Base-by-base conservation (phyloP, 2,888 invertebrate species). In the Agonum fuliginosum region DNA sequence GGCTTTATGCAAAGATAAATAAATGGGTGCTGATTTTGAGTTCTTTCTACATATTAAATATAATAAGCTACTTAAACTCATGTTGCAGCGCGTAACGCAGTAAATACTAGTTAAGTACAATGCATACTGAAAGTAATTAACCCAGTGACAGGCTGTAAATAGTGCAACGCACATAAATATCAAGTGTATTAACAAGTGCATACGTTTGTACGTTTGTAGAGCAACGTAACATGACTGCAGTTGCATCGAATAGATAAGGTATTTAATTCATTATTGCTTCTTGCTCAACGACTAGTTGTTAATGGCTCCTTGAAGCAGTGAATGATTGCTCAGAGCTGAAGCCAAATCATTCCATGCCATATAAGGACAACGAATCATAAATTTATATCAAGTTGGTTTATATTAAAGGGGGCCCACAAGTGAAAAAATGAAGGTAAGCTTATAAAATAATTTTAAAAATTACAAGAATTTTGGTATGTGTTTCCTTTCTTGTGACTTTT, bases 121-220 rank as follows among this genome's bases (percentile, higher is more conserved):
- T 75, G 67, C 65, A 41, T 58, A 67, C 65, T 65, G 75, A 75
- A 75, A 67, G 75, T 67, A 75, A 75, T 75, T 75, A 75, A 67
- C 48, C 75, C 75, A 75, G 67, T 75, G 75, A 75, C 75, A 75
- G 67, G 75, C 75, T 34, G 75, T 75, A 75, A 75, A 75, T 75
- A 75, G 65, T 75, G 34, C 48, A 51, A 34, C 41, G 75, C 67
- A 67, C 75, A 75, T 75, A 75, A 75, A 75, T 75, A 75, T 75
- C 30, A 34, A 51, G 10, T 75, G 51, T 70, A 70, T 70, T 70
- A 70, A 58, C 72, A 72, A 72, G 75, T 75, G 70, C 70, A 70
- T 46, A 22, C 67, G 37, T 75, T 75, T 75, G 67, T 46, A 22
- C 67, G 37, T 75, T 75, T 75, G 67, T 67, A 75, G 72, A 72